Percentiles rank a stretch among this genome's conserved stretches.
phyloP scores from a whole-genome alignment of 2,797 vertebrate species.

The Neomorphus geoffroyi region DNA sequence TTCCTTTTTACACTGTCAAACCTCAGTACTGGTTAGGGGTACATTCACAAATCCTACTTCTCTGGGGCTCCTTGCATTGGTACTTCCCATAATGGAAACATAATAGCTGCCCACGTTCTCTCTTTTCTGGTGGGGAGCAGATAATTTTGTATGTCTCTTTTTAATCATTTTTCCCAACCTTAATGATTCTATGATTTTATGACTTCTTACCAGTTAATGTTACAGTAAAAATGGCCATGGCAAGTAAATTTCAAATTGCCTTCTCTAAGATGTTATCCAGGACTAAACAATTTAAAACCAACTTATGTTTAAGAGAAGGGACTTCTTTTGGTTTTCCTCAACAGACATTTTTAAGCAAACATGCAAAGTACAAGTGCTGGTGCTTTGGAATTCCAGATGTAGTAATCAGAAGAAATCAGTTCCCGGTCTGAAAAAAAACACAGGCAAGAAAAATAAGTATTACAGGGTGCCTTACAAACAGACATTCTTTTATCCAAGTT shows the following conservation, averaged over 20 bases:
- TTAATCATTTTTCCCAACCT: no score
- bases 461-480: constrained; percentile 20
- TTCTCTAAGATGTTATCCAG: background rate
- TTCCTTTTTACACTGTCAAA: no score
- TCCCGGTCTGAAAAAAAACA: constrained; percentile 84
- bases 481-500: constrained; percentile 26
- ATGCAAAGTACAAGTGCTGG: constrained; percentile 54
- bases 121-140: no score
- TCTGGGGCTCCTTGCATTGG: no score
- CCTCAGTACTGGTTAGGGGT: no score
- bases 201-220: background rate
- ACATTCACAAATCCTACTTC: no score
- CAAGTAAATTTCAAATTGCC: constrained; percentile 1
- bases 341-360: background rate
- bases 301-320: background rate
- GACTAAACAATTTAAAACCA: background rate
- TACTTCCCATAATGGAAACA: no score
- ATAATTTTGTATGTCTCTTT: no score
- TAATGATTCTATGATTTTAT: no score
- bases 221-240: background rate
- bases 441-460: constrained; percentile 30
- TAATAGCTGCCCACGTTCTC: no score
- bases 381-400: constrained; percentile 95
- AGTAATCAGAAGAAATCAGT: constrained; percentile 90
- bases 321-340: background rate